Evolutionary conservation across 2,797 vertebrate species (phyloP), one percentile per base, ranked within the genome.

Genomic region (Anguilla megastoma): DNA sequence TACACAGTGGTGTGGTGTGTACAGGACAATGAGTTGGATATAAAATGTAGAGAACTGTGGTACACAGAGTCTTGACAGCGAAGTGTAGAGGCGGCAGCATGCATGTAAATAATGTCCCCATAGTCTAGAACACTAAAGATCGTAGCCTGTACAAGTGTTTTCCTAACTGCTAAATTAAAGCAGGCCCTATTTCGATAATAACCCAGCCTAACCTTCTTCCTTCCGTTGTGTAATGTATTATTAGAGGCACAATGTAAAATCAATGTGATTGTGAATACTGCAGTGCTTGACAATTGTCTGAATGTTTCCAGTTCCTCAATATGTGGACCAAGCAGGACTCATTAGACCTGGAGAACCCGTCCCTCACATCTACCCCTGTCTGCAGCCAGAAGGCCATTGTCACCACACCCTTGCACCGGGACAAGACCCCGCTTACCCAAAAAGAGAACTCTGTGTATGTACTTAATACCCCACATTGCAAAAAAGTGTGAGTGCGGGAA

Each of bases 321-420:
- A 97, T 99, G 94, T 99, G 97, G 98, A 98, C 97, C 90, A 99
- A 98, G 92, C 98, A 98, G 92, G 99, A 99, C 90, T 96, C 95
- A 0, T 94, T 98, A 60, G 98, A 99, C 89, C 92, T 99, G 91
- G 98, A 99, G 95, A 98, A 98, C 90, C 98, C 98, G 0, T 98
- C 99, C 0, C 96, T 99, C 89, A 99, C 99, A 0, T 99, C 99
- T 60, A 99, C 98, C 0, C 99, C 99, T 0, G 98, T 99, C 76
- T 99, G 99, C 92, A 99, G 97, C 93, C 98, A 99, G 93, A 99
- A 99, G 90, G 97, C 97, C 89, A 96, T 97, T 0, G 98, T 99
- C 80, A 98, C 97, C 14, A 99, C 98, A 0, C 98, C 99, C 0
- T 95, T 99, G 74, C 99, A 99, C 94, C 96, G 98, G 10, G 99